A percentile compares a stretch with the other conserved stretches of the same genome.
phyloP scores from a whole-genome alignment of 2,888 invertebrate species.

The Microplitis deprimator region DNA sequence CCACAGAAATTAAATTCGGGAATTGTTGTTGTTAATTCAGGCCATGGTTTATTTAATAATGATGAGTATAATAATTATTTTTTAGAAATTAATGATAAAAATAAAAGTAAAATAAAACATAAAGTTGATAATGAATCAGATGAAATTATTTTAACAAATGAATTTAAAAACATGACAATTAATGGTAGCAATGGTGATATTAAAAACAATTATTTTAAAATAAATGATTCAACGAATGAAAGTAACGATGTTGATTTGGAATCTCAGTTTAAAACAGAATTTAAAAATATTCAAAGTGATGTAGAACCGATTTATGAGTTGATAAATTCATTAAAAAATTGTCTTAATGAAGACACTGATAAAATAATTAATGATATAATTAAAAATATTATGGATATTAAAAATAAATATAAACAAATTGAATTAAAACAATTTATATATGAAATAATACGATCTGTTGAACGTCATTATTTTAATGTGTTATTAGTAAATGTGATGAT shows the following conservation, averaged over 20 bases:
- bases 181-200: background rate
- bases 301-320: constrained; percentile 54
- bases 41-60: constrained; percentile 47
- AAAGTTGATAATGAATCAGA: constrained; percentile 39
- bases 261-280: background rate
- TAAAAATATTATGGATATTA: constrained; percentile 54
- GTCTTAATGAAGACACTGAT: constrained; percentile 53
- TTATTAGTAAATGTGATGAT: constrained; percentile 59
- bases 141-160: constrained; percentile 22
- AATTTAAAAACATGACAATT: background rate
- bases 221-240: background rate
- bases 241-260: background rate
- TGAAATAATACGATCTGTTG: constrained; percentile 61
- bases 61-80: constrained; percentile 67
- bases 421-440: constrained; percentile 58
- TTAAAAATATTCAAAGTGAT: constrained; percentile 3
- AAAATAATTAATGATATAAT: constrained; percentile 53
- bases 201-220: background rate
- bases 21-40: constrained; percentile 66
- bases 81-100: constrained; percentile 59
- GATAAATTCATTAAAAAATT: constrained; percentile 51
- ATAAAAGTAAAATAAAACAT: constrained; percentile 36
- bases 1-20: constrained; percentile 64
- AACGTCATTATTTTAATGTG: constrained; percentile 62
- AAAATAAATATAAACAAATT: constrained; percentile 54